Base-by-base conservation (phyloP, 2,113 vertebrate genomes). In the Orycteropus afer region DNA sequence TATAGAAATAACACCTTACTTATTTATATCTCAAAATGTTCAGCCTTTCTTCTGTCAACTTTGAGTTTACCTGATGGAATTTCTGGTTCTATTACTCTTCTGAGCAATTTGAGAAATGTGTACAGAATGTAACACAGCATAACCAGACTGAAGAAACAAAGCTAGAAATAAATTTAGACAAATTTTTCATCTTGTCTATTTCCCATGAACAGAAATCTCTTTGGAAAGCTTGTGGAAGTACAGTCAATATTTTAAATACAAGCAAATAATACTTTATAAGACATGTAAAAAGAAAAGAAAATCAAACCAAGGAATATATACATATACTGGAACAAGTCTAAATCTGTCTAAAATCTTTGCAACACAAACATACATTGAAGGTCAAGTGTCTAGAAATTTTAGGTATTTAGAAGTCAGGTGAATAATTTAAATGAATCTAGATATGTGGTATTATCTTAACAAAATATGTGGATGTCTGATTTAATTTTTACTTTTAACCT, bases 11-110 rank as follows among this genome's bases (percentile, higher is more conserved):
- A 57, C 53, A 45, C 27, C 34, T 69, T 61, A 63, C 61, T n/a
- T 77, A 89, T 91, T 94, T 93, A 59, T 22, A 55, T 81, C 94
- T 81, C 22, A 96, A 93, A 94, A 87, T 59, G 42, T 27, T 87
- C 45, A 49, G 8, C 63, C 32, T 88, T 84, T 83, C 9, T 93
- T 83, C 83, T 37, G 63, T 34, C 32, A 94, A 84, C 7, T 93
- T 82, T 79, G 59, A 27, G 73, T 97, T 93, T 53, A 76, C n/a
- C 34, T 93, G 55, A 91, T 80, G 45, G 0, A 77, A 65, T 93
- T 84, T 91, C 51, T 83, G 91, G 40, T 65, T 86, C 17, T 93
- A 73, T 25, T 92, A 6, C 22, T 86, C 45, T 91, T 91, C 61
- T 78, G 61, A 65, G 25, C 61, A 95, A 87, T 94, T 65, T 88